Evolutionary conservation across 2,888 invertebrate genomes (phyloP), one percentile per base, ranked within the genome.

Genomic region (Ichneumon xanthorius): DNA sequence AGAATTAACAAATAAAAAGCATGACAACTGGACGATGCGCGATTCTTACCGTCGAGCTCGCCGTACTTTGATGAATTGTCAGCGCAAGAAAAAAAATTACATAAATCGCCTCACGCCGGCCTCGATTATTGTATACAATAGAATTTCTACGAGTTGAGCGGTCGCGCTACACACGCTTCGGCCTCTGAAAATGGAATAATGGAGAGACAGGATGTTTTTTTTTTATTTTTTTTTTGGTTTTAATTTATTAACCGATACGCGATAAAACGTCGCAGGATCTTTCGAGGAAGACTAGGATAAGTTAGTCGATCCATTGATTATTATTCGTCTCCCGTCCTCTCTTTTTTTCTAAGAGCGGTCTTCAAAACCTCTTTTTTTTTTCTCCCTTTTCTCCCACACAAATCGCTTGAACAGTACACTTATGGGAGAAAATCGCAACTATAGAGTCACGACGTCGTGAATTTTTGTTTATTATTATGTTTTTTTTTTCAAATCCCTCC

Each of bases 1-100:
- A n/a, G 22, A 77, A 77, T 40, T 67, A 72, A 50, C 16, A 72
- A 50, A 72, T 67, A 50, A 22, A 72, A 50, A 48, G 14, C 14
- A 33, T 37, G 70, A 14, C 9, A 55, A 53, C 55, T 48, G 4
- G 33, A 72, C 72, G 78, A 79, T 63, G 37, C 33, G 30, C 14
- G 30, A 16, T 83, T 68, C 68, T 79, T 70, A 79, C 68, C 83
- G 70, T 83, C 61, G 79, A 79, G 73, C 68, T 68, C 48, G 16
- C 30, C 72, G 77, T 40, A 67, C 65, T n/a, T 63, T 33, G 26
- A 26, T n/a, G 9, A 65, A 72, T 80, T 53, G 40, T 71, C 63
- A 53, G 48, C 65, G 22, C 45, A 26, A 71, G 48, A 53, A 50
- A 65, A 50, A 65, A 22, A 26, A 37, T 37, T 37, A 9, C 0